phyloP scores from a whole-genome alignment of 2,888 invertebrate genomes.

The Branchellion lobata region DNA sequence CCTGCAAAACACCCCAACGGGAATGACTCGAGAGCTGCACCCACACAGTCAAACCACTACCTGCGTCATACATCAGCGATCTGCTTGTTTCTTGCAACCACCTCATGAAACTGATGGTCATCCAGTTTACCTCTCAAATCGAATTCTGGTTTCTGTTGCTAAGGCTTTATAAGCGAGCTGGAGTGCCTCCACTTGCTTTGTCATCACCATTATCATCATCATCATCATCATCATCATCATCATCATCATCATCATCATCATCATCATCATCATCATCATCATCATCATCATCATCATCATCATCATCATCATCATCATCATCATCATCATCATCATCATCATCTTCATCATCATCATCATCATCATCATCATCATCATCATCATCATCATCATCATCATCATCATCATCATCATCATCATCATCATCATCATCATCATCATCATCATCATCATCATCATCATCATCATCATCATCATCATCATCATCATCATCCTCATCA shows the following conservation, averaged over 20 bases:
- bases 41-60: too few species aligned
- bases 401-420: slow-evolving; percentile 21
- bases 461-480: slow-evolving; percentile 26
- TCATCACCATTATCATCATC: slow-evolving; percentile 3
- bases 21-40: too few species aligned
- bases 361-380: slow-evolving; percentile 15
- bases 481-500: too few species aligned
- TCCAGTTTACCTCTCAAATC: too few species aligned
- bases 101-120: too few species aligned
- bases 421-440: slow-evolving; percentile 20
- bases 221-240: not conserved
- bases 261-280: slow-evolving; percentile 5
- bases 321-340: slow-evolving; percentile 38
- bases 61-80: too few species aligned
- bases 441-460: slow-evolving; percentile 19
- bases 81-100: too few species aligned
- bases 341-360: slow-evolving; percentile 19
- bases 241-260: slow-evolving; percentile 11
- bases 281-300: slow-evolving; percentile 20
- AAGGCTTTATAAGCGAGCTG: too few species aligned
- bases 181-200: not conserved
- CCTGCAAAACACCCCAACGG: too few species aligned
- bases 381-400: slow-evolving; percentile 1
- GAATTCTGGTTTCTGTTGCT: too few species aligned
- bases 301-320: slow-evolving; percentile 41